Evolutionary conservation across 2,113 vertebrate species (phyloP).

Genomic region (Nicator chloris): DNA sequence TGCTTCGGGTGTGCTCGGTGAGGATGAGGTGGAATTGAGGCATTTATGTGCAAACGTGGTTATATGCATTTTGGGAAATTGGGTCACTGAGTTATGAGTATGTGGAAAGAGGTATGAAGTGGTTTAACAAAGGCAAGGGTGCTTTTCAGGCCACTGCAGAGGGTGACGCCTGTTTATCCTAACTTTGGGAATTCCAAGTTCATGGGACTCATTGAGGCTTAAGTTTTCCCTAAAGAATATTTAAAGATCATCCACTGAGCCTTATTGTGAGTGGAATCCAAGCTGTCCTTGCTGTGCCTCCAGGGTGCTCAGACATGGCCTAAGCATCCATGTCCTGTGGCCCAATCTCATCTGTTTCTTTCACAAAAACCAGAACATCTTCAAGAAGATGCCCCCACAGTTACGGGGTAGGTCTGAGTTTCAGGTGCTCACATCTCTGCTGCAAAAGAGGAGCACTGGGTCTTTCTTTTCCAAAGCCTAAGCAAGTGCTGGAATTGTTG

Average conservation of each 20-base stretch:
- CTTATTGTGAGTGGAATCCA: neutral
- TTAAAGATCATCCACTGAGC: neutral
- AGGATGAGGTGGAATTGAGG: neutral
- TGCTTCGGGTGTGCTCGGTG: neutral
- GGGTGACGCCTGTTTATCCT: neutral
- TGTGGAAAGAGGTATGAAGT: neutral
- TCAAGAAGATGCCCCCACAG: neutral
- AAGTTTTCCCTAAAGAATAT: neutral
- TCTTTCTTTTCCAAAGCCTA: neutral
- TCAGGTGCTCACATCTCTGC: neutral
- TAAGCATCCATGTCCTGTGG: neutral
- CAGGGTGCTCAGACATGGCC: rapidly evolving
- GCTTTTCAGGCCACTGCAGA: neutral
- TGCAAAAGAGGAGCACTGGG: neutral
- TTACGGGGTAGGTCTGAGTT: neutral
- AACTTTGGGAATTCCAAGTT: neutral
- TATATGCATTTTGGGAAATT: neutral
- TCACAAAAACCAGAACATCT: neutral
- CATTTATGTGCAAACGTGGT: neutral
- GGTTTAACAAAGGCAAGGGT: neutral
- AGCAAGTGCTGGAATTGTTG: neutral
- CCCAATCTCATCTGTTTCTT: neutral
- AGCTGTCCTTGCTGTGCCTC: neutral
- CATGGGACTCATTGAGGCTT: neutral
- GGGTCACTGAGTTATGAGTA: neutral